Percentiles rank a stretch among this genome's conserved stretches.
Evolutionary conservation across 2,888 invertebrate genomes (phyloP).

Genomic region (Brachylomia viminalis): DNA sequence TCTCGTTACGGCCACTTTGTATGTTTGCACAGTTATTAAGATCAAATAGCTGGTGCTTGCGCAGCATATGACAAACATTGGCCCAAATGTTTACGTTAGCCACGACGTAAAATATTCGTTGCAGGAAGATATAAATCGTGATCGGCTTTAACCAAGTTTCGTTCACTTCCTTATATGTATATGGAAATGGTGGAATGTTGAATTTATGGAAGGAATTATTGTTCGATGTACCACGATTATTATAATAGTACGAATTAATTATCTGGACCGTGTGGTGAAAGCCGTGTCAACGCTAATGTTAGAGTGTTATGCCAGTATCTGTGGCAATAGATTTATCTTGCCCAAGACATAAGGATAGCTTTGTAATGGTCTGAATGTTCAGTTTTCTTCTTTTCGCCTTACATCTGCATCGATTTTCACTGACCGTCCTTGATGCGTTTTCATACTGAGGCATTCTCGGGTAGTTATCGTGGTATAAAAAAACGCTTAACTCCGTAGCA

Average conservation of each 20-base stretch:
- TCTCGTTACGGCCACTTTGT: constrained; percentile 75
- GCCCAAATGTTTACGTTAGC: constrained; percentile 78
- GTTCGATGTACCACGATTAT: constrained; percentile 65
- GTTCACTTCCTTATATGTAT: constrained; percentile 73
- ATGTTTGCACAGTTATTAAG: constrained; percentile 80
- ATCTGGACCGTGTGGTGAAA: constrained; percentile 53
- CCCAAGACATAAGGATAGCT: neutral
- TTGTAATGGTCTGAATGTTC: neutral
- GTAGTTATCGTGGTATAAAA: neutral
- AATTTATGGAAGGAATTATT: constrained; percentile 65
- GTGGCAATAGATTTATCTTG: constrained; percentile 31
- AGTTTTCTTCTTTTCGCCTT: neutral
- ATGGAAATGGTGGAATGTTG: constrained; percentile 62
- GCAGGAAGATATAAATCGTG: constrained; percentile 84
- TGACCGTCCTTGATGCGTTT: neutral
- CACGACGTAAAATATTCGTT: constrained; percentile 75
- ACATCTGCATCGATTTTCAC: neutral
- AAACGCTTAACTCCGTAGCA: too few species aligned
- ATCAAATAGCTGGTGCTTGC: constrained; percentile 76
- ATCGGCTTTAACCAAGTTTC: constrained; percentile 69
- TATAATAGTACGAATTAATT: constrained; percentile 67
- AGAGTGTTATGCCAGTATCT: constrained; percentile 22
- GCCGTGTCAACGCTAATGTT: constrained; percentile 37
- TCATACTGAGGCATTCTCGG: neutral
- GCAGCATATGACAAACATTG: constrained; percentile 68